Percentiles rank a stretch among this genome's conserved stretches.
These are phyloP conservation scores for Deroplatys truncata DNA, from an alignment of 2,888 invertebrate genomes.

Conservation along the genomic window DNA sequence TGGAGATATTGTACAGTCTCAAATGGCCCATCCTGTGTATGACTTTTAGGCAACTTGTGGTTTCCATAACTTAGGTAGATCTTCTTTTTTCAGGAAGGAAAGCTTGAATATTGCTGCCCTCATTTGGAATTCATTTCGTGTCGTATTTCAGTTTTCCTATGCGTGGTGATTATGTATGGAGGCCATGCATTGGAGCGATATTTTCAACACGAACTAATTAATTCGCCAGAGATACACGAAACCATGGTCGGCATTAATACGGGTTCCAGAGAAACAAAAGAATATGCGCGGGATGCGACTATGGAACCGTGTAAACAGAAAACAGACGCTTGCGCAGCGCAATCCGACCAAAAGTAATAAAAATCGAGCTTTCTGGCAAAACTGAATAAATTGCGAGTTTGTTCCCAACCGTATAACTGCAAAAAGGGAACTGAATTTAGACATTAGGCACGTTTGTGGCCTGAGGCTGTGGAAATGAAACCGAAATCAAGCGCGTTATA, in stretches of 20 bases:
- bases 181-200: neutral
- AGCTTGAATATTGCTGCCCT: no score
- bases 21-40: no score
- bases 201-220: neutral
- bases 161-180: neutral
- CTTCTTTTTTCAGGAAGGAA: no score
- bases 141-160: neutral
- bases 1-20: no score
- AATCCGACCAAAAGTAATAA: neutral
- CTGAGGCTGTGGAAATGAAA: no score
- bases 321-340: neutral
- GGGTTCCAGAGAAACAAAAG: neutral
- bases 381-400: neutral
- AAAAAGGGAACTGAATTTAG: neutral
- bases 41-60: no score
- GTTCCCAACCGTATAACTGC: neutral
- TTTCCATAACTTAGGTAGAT: no score
- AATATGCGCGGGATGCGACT: neutral
- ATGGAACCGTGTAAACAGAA: neutral
- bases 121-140: neutral
- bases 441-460: neutral
- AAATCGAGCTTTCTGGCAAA: neutral
- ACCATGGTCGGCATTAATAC: no score
- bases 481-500: no score
- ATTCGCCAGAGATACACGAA: neutral